These are phyloP conservation scores for Melangyna quadrimaculata DNA, from an alignment of 2,888 invertebrate species.

Conservation along the genomic window DNA sequence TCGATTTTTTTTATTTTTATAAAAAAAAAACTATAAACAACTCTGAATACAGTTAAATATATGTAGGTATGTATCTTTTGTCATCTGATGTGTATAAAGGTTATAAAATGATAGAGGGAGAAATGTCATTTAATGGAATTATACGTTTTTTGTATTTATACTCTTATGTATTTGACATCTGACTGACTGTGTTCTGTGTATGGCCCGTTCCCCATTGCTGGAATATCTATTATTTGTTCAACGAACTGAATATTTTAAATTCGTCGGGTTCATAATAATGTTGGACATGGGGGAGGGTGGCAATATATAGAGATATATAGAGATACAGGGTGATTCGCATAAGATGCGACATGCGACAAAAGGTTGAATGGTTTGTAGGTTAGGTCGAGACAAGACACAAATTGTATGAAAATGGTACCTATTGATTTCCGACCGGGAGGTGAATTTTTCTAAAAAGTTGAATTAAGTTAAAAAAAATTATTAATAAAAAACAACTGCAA, in stretches of 20 bases:
- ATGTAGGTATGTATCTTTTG: constrained; percentile 52
- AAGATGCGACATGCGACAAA: too few species aligned
- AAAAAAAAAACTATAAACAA: constrained; percentile 9
- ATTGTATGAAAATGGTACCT: too few species aligned
- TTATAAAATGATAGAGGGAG: constrained; percentile 47
- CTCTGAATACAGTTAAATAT: constrained; percentile 40
- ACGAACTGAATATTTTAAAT: constrained; percentile 1
- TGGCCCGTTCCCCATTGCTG: not conserved
- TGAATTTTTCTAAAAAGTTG: too few species aligned
- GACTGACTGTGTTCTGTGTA: not conserved
- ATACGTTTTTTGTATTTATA: constrained; percentile 45
- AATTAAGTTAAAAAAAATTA: too few species aligned
- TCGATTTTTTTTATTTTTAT: constrained; percentile 23
- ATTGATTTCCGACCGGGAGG: too few species aligned
- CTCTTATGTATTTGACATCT: not conserved
- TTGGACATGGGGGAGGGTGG: not conserved
- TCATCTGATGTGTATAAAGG: constrained; percentile 39
- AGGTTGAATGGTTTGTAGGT: too few species aligned
- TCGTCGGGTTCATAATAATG: not conserved
- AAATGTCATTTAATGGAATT: constrained; percentile 67
- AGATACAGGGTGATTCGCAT: too few species aligned
- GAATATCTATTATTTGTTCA: constrained; percentile 1
- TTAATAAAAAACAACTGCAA: too few species aligned
- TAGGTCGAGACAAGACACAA: too few species aligned
- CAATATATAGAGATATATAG: not conserved